Evolutionary conservation across 2,888 invertebrate species (phyloP), one percentile per base, ranked within the genome.

Genomic region (Apodemia hepburni): DNA sequence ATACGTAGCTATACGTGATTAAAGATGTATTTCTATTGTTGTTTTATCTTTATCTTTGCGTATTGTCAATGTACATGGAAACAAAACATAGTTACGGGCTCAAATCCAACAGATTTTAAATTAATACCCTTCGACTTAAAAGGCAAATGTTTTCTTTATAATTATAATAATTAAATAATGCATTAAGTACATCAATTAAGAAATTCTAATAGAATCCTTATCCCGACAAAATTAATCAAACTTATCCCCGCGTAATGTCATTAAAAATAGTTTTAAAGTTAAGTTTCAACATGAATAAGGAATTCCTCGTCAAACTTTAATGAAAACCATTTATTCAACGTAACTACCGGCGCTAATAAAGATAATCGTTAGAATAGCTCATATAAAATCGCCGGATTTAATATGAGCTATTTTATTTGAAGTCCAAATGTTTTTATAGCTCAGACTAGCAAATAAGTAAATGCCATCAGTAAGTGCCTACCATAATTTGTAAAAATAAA

Each of bases 331-430:
- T 69, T 70, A 70, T 69, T 66, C 65, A 66, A 72, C 68, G 54
- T 54, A 54, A 15, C 15, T 64, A 66, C 64, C 64, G 27, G 68
- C 68, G 67, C 65, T 71, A 67, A 70, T 72, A 69, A 72, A 72
- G 71, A 71, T 69, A 68, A 72, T 69, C 62, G 67, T 58, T 65
- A 58, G 64, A 63, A 69, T n/a, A n/a, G n/a, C n/a, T n/a, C n/a
- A n/a, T n/a, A n/a, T n/a, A n/a, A 58, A 66, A 65, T 62, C 61
- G 64, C 61, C 67, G 64, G 65, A 62, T 66, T 64, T 65, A 68
- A 65, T 64, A 54, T 58, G 45, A 49, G 38, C 33, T 58, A 47
- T 62, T 47, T 57, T 15, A 29, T 62, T 49, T 33, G 17, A 22
- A 17, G 57, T 7, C 27, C n/a, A n/a, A 45, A 45, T 45, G 45